Base-by-base conservation (phyloP, 2,888 invertebrate species). In the Drosophila maculinotata region DNA sequence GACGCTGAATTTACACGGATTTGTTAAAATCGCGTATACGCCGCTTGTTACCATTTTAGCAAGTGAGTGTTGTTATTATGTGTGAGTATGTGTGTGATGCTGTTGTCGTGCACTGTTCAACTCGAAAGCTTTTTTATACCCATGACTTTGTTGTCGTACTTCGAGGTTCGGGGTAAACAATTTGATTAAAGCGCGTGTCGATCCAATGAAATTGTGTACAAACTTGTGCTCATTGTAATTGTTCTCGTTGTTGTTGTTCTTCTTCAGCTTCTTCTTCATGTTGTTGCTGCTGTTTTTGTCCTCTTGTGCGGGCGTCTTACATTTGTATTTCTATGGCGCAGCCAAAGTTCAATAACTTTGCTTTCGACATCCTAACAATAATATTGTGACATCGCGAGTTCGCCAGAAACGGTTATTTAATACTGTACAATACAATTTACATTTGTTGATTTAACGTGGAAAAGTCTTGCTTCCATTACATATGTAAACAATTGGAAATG, bases 21-120 rank as follows among this genome's bases (percentile, higher is more conserved):
- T 83, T 83, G 80, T 72, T 76, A 81, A 81, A 82, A 79, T 81
- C 41, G 79, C 80, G 71, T 39, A 85, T 85, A 83, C 83, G 80
- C 83, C 71, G 48, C 57, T 14, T 79, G 54, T 53, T 65, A 75
- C 80, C 69, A 54, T 81, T 85, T 81, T 85, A 85, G 80, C 81
- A 75, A 78, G 25, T 52, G 38, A 36, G 23, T 48, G 26, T 3
- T 17, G 33, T 30, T 42, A 25, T 44, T 30, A 20, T 20, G 9
- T 41, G 20, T 38, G 39, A 25, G 20, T 39, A 20, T 57, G 51
- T 28, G 9, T 31, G 28, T 49, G 52, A 47, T 47, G 47, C 65
- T 64, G 69, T 53, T 76, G 45, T 45, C 30, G 54, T 31, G 33
- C 38, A 70, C 36, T 7, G 31, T 12, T n/a, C 31, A 45, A 45